phyloP scores from a whole-genome alignment of 1,140 invertebrate genomes.

The Drosophila grimshawi region DNA sequence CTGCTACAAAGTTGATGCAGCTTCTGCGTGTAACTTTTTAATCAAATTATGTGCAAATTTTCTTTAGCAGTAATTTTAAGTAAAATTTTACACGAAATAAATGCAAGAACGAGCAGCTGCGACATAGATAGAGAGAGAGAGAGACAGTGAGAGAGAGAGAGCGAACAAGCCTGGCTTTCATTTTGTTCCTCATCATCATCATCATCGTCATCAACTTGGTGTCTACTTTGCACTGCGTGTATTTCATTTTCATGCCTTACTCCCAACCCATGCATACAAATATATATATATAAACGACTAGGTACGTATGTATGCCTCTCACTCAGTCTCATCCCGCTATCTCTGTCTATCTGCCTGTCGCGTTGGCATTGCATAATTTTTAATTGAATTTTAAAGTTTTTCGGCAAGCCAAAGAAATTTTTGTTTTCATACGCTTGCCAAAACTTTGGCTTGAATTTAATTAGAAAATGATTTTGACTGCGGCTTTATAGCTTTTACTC shows the following conservation, averaged over 20 bases:
- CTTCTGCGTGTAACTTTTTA: constrained; percentile 80
- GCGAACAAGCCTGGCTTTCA: constrained; percentile 1
- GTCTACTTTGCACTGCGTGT: constrained; percentile 46
- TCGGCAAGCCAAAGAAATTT: constrained; percentile 73
- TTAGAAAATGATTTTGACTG: constrained; percentile 82
- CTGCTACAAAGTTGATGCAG: constrained; percentile 70
- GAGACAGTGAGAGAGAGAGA: neutral
- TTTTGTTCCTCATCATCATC: constrained; percentile 31
- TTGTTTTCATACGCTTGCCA: constrained; percentile 72
- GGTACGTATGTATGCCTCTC: neutral
- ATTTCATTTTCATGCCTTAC: constrained; percentile 47
- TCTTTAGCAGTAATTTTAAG: constrained; percentile 81
- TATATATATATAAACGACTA: neutral
- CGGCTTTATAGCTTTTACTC: constrained; percentile 66
- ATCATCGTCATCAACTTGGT: constrained; percentile 31
- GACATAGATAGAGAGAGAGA: neutral
- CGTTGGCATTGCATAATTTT: constrained; percentile 70
- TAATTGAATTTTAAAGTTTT: constrained; percentile 82
- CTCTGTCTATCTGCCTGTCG: constrained; percentile 39
- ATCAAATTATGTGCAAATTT: constrained; percentile 84
- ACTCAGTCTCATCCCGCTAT: neutral
- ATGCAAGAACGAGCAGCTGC: constrained; percentile 20
- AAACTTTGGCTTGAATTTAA: constrained; percentile 74
- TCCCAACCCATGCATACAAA: neutral
- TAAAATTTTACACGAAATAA: constrained; percentile 77